Percentiles rank a stretch among this genome's conserved stretches.
phyloP scores from a whole-genome alignment of 2,113 vertebrate genomes.

The Pelobates fuscus region DNA sequence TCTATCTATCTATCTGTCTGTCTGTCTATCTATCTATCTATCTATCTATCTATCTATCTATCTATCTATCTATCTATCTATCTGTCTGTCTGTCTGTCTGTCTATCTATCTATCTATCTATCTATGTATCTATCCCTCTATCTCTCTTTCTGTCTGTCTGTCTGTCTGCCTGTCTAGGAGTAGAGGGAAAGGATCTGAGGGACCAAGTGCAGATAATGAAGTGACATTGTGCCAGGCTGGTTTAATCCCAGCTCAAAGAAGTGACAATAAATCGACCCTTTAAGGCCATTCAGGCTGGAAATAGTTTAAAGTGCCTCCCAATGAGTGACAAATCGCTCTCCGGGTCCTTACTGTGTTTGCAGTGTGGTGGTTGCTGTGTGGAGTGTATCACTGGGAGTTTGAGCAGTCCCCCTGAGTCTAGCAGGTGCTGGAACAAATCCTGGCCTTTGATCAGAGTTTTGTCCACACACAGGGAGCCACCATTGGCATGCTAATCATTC shows the following conservation, averaged over 20 bases:
- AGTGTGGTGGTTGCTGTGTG: background rate
- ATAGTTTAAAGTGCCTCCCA: background rate
- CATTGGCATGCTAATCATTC: conserved; percentile 67
- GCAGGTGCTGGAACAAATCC: conserved; percentile 60
- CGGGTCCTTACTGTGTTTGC: background rate
- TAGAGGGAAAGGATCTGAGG: background rate
- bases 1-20: background rate
- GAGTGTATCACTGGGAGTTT: background rate
- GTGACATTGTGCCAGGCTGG: background rate
- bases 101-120: no score
- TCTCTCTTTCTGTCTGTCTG: no score
- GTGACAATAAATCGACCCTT: conserved; percentile 15
- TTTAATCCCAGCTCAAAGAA: conserved; percentile 5
- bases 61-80: no score
- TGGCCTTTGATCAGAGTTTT: conserved; percentile 53
- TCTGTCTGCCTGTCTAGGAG: no score
- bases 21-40: background rate
- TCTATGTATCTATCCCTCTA: no score
- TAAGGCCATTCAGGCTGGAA: background rate
- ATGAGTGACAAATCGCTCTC: background rate
- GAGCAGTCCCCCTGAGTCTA: background rate
- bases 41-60: no score
- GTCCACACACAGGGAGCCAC: conserved; percentile 27
- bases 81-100: no score
- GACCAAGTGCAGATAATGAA: background rate